Base-by-base conservation (phyloP, 53 echinoderm and acorn worm genomes). In the Stichopus horrens region DNA sequence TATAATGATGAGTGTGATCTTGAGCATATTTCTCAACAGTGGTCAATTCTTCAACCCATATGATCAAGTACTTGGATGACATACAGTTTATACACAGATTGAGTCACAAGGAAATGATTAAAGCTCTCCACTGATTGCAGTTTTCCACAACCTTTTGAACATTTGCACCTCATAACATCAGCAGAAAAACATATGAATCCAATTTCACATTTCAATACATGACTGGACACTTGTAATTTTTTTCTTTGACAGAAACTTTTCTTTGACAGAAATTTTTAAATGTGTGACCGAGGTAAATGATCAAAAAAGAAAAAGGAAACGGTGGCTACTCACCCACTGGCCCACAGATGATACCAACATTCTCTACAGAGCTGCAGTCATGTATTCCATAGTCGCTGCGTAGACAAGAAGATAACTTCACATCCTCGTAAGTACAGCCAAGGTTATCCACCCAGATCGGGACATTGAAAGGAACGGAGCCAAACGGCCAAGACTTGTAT, bases 391-490 rank as follows among this genome's bases (percentile, higher is more conserved):
- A 86, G 14, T 16, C 18, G n/a, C 20, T 73, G 14, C 74, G 53
- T 14, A 13, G 6, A 73, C 86, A 86, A 14, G 68, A 71, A 6
- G 53, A 11, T 10, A 86, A 18, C 53, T 22, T 71, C 51, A 55
- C 9, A 21, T 71, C 73, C 7, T 74, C 73, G 4, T 8, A 9
- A 7, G 86, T 71, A 67, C 86, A 86, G 18, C 52, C n/a, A 2
- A 86, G n/a, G 5, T 68, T 53, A 53, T 86, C 86, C 51, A 86
- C n/a, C 86, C 86, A 86, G n/a, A 86, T 86, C 4, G 6, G 18
- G 6, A 55, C 66, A 5, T 74, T 67, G n/a, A 54, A 53, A 4
- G 86, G 73, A 5, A 86, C 74, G 4, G 54, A 71, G 16, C 74
- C 74, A 55, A 86, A 74, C 7, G 74, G 74, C 86, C 86, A 86